These are phyloP conservation scores for Lucilia cuprina DNA, from an alignment of 1,140 invertebrate species.

Conservation along the genomic window DNA sequence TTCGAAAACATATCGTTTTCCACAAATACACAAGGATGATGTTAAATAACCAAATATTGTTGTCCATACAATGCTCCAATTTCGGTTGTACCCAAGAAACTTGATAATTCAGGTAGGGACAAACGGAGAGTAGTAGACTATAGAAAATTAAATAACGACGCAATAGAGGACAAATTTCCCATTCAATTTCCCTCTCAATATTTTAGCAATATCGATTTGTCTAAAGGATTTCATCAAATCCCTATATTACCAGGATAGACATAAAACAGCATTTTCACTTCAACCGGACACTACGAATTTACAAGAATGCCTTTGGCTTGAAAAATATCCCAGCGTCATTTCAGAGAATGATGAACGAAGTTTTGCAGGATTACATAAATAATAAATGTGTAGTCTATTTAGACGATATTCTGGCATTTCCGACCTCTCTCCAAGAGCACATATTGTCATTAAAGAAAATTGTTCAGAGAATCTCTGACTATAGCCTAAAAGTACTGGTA, in stretches of 20 bases:
- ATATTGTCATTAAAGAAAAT: neutral
- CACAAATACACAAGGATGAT: too few relatives aligned
- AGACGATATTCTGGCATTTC: slow-evolving; percentile 50
- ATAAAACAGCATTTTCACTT: slow-evolving; percentile 39
- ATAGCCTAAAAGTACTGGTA: slow-evolving; percentile 17
- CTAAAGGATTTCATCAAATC: slow-evolving; percentile 56
- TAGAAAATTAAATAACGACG: slow-evolving; percentile 37
- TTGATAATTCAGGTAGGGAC: slow-evolving; percentile 54
- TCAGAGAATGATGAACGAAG: slow-evolving; percentile 61
- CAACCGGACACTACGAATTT: slow-evolving; percentile 35
- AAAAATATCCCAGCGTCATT: slow-evolving; percentile 60
- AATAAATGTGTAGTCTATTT: slow-evolving; percentile 37
- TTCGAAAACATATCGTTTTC: too few relatives aligned
- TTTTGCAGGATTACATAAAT: slow-evolving; percentile 47
- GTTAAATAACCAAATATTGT: neutral
- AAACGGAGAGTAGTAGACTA: slow-evolving; percentile 62
- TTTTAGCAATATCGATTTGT: slow-evolving; percentile 53
- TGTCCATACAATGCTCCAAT: slow-evolving; percentile 54
- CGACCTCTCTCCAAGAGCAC: slow-evolving; percentile 42
- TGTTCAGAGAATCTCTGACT: neutral
- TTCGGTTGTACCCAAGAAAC: slow-evolving; percentile 61
- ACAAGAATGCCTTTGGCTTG: slow-evolving; percentile 22
- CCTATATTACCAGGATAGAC: slow-evolving; percentile 36
- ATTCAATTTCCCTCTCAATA: slow-evolving; percentile 61
- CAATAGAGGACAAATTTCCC: slow-evolving; percentile 63